Conservation (phyloP, 2,888 invertebrate species). For the Caradrina clavipalpis region DNA sequence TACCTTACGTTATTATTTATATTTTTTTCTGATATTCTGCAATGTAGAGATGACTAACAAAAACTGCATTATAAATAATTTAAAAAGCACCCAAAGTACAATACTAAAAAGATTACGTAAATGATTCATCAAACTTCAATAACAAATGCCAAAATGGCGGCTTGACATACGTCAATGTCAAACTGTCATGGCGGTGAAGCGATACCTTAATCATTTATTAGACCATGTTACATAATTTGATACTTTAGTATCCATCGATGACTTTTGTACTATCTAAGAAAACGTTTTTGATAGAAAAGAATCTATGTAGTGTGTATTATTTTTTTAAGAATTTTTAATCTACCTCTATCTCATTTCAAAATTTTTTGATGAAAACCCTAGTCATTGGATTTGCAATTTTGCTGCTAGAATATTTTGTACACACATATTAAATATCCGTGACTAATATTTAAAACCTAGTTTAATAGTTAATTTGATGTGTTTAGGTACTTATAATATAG, state of each 20-base stretch:
- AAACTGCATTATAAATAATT: not conserved
- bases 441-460: conserved; percentile 49
- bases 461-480: conserved; percentile 24
- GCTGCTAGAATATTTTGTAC: conserved; percentile 23
- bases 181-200: conserved; percentile 24
- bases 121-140: conserved; percentile 43
- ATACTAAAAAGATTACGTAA: conserved; percentile 9
- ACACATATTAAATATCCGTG: conserved; percentile 38
- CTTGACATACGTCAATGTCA: conserved; percentile 47
- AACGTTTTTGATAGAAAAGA: not conserved
- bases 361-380: conserved; percentile 35
- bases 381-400: conserved; percentile 41
- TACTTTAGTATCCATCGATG: not conserved
- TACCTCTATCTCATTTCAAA: conserved; percentile 22
- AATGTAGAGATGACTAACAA: not conserved
- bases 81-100: not conserved
- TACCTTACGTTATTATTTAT: not conserved
- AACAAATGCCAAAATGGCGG: conserved; percentile 16
- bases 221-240: conserved; percentile 25
- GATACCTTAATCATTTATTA: not conserved
- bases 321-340: not conserved
- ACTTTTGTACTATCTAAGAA: not conserved
- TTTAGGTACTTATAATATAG: conserved; percentile 11
- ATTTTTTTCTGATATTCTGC: not conserved
- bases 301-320: not conserved